Percentiles rank a stretch among this genome's conserved stretches.
Conservation (phyloP, 2,113 vertebrate species). For the Hippocampus zosterae region DNA sequence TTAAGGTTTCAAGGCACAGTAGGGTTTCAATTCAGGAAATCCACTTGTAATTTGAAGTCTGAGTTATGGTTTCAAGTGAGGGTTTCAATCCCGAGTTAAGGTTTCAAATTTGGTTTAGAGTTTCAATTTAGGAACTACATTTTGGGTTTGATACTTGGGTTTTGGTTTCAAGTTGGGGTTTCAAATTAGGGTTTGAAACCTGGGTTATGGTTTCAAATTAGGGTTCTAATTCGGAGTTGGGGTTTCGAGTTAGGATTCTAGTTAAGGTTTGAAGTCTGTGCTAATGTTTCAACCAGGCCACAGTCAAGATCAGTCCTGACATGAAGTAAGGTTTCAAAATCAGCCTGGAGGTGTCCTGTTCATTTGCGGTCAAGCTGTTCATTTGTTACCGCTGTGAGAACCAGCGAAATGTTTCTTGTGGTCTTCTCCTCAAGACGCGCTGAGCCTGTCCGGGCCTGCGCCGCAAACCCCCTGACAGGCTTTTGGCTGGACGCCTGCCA, state of each 20-base stretch:
- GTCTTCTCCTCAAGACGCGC: conserved; percentile 22
- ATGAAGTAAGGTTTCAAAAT: not conserved
- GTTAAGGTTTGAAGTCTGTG: not conserved
- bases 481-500: conserved; percentile 63
- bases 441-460: conserved; percentile 31
- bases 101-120: not conserved
- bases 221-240: not conserved
- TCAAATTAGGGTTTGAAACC: not conserved
- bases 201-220: not conserved
- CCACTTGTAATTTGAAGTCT: too few relatives aligned
- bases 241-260: not conserved
- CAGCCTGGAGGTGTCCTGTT: not conserved
- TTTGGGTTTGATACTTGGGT: too few relatives aligned
- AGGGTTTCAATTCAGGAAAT: too few relatives aligned
- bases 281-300: not conserved
- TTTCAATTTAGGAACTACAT: too few relatives aligned
- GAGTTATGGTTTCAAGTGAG: not conserved
- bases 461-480: conserved; percentile 34
- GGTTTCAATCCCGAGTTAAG: too few relatives aligned
- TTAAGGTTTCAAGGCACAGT: not conserved
- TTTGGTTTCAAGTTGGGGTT: too few relatives aligned
- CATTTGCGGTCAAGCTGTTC: conserved; percentile 8
- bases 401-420: conserved; percentile 26
- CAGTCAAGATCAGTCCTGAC: not conserved
- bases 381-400: conserved; percentile 29